phyloP scores from a whole-genome alignment of 2,797 vertebrate species.

The Clarias fuscus region DNA sequence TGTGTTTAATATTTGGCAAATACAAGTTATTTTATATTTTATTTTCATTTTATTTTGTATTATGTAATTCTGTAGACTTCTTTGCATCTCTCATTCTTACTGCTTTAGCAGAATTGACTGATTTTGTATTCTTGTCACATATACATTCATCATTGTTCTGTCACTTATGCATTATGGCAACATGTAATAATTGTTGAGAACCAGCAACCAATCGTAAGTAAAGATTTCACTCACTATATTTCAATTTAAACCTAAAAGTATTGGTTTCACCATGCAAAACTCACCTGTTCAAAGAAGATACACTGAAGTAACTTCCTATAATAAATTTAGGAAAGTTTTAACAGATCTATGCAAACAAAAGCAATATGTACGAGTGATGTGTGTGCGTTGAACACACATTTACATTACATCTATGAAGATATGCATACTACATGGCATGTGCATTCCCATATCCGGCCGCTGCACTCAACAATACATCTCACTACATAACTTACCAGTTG shows the following conservation, averaged over 20 bases:
- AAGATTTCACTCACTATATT: not conserved
- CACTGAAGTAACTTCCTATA: not conserved
- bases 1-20: not conserved
- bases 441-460: too few species aligned
- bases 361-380: not conserved
- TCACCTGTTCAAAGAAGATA: not conserved
- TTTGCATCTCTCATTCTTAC: not conserved
- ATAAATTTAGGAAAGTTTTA: not conserved
- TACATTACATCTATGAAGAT: not conserved
- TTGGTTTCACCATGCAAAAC: not conserved
- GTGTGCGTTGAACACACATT: not conserved
- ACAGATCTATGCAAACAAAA: not conserved
- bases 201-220: not conserved
- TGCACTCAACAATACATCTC: not conserved
- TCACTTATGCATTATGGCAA: not conserved
- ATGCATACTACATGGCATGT: not conserved
- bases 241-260: not conserved
- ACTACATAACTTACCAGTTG: conserved; percentile 82
- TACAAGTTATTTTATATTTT: not conserved
- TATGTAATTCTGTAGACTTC: too few species aligned
- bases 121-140: not conserved
- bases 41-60: not conserved
- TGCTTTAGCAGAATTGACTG: not conserved
- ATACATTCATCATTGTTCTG: not conserved
- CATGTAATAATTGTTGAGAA: not conserved